Evolutionary conservation across 2,888 invertebrate species (phyloP), one percentile per base, ranked within the genome.

Genomic region (Spatulosminthurus flaviceps): DNA sequence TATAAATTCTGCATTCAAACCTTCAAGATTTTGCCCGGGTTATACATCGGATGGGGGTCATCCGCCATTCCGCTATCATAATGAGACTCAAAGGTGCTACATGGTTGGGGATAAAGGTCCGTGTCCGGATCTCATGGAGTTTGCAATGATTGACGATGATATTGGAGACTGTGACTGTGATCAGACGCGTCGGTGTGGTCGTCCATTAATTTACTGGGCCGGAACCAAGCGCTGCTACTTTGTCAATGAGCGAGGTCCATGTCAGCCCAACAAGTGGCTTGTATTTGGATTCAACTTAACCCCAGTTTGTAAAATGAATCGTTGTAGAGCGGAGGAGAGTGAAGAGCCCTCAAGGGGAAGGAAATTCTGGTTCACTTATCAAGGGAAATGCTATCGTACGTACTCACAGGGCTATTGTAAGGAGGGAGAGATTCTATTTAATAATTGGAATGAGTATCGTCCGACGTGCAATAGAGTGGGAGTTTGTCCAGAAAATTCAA

Each of bases 161-260:
- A 84, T 81, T 73, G 85, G 85, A 24, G 81, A 79, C 5, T 85
- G 85, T 79, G 85, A 85, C 51, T 85, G 85, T 72, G 83, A 83
- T 42, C 80, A 80, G 26, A 82, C 82, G 28, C 80, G 81, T 34
- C 80, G 81, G 41, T 85, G 85, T 73, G 84, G 82, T 21, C 81
- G 85, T n/a, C 84, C 85, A 1, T 66, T 85, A 41, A 77, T 85
- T 79, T 85, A 82, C 78, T 83, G 84, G 84, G 79, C 81, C 22
- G 61, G 70, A 11, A 80, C 82, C 29, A 81, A 81, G 42, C 82
- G 83, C 1, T 85, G 85, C 66, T 85, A 84, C 61, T 83, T 79
- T 42, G 82, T 82, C 0, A 83, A 85, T 77, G 82, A 83, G 16
- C 81, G 82, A 83, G 84, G 84, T n/a, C 84, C 84, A 22, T 84